phyloP scores from a whole-genome alignment of 2,888 invertebrate genomes.

The Julus scanicus region DNA sequence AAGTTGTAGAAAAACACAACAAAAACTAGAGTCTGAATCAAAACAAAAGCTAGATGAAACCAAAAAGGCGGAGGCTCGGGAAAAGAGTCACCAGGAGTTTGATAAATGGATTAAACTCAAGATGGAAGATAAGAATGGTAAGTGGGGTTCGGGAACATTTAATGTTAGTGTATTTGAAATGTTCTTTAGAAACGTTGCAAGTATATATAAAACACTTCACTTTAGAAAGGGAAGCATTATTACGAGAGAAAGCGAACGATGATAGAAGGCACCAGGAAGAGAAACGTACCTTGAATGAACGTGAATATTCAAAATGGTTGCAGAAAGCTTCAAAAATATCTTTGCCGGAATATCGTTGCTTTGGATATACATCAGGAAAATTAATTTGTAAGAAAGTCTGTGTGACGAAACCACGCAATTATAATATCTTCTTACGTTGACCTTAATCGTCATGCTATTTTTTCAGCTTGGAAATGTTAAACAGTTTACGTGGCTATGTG shows the following conservation, averaged over 20 bases:
- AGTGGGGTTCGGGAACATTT: background rate
- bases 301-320: conserved; percentile 17
- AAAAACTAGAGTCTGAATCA: background rate
- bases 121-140: background rate
- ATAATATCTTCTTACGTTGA: too few relatives aligned
- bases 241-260: background rate
- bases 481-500: background rate
- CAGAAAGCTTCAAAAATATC: background rate
- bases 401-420: too few relatives aligned
- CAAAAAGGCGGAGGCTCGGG: background rate
- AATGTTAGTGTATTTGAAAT: background rate
- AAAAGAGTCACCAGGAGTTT: background rate
- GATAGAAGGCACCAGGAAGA: background rate
- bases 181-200: background rate
- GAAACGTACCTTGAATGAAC: background rate
- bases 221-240: background rate
- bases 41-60: background rate
- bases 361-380: conserved; percentile 42
- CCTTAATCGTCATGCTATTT: background rate
- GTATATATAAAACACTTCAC: background rate
- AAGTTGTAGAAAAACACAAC: background rate
- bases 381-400: background rate
- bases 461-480: conserved; percentile 47
- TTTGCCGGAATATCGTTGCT: background rate
- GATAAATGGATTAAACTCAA: background rate